Conservation (phyloP, 2,888 invertebrate species). For the Andrena bicolor region DNA sequence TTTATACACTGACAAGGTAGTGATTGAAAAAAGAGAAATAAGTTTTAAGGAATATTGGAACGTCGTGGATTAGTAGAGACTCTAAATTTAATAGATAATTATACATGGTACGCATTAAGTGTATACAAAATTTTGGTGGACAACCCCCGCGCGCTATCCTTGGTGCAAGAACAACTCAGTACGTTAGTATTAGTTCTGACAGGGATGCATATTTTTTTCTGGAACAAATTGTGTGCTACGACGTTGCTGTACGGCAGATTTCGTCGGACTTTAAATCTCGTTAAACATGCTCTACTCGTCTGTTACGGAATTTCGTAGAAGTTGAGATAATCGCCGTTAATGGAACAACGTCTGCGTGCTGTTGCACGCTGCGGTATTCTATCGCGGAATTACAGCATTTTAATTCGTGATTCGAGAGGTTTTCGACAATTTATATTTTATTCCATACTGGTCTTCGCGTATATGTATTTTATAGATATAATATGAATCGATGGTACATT, state of each 20-base stretch:
- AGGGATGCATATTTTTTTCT: constrained; percentile 8
- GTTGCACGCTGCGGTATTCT: constrained; percentile 21
- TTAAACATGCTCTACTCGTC: constrained; percentile 48
- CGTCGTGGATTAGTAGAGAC: too few relatives aligned
- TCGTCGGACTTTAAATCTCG: constrained; percentile 54
- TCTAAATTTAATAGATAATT: too few relatives aligned
- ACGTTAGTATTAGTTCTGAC: too few relatives aligned
- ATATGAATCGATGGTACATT: background rate
- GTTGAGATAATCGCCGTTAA: constrained; percentile 64
- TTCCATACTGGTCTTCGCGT: background rate
- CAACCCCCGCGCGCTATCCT: too few relatives aligned
- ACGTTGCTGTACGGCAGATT: constrained; percentile 29
- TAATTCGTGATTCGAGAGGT: constrained; percentile 13
- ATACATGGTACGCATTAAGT: too few relatives aligned
- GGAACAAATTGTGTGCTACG: constrained; percentile 7
- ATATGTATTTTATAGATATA: background rate
- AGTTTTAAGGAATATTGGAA: too few relatives aligned
- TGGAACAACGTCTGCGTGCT: constrained; percentile 59
- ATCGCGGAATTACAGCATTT: constrained; percentile 33
- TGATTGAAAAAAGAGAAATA: too few relatives aligned
- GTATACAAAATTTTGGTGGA: too few relatives aligned
- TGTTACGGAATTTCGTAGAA: constrained; percentile 62
- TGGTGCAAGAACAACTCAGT: background rate
- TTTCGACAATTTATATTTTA: constrained; percentile 23
- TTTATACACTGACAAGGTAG: too few relatives aligned